A percentile compares a stretch with the other conserved stretches of the same genome.
phyloP scores from a whole-genome alignment of 2,888 invertebrate species.

The Ophion costatus region DNA sequence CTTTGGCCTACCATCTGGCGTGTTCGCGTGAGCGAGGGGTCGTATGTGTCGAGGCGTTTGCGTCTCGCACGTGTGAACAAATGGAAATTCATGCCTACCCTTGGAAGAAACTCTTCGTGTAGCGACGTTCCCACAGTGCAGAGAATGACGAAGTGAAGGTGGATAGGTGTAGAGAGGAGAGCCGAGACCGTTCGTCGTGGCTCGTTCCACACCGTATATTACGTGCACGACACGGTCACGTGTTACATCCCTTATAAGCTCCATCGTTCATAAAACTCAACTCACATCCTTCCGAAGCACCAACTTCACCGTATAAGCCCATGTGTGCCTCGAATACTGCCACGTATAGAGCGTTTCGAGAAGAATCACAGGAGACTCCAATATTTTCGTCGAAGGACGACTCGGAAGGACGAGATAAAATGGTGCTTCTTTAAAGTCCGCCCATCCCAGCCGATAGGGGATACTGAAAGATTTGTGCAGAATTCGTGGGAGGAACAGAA shows the following conservation, averaged over 20 bases:
- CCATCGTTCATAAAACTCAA: constrained; percentile 74
- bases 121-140: constrained; percentile 14
- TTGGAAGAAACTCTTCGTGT: constrained; percentile 26
- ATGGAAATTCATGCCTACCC: constrained; percentile 61
- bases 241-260: constrained; percentile 75
- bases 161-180: constrained; percentile 29
- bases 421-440: neutral
- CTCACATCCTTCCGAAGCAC: constrained; percentile 45
- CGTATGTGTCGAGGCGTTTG: constrained; percentile 34
- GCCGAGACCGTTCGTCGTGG: constrained; percentile 34
- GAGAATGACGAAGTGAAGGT: constrained; percentile 20
- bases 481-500: neutral
- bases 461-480: neutral
- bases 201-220: constrained; percentile 70
- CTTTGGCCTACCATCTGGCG: constrained; percentile 29
- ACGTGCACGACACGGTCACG: constrained; percentile 71
- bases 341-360: neutral
- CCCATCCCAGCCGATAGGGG: neutral
- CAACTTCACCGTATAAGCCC: constrained; percentile 24
- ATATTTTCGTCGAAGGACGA: neutral
- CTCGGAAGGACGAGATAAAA: neutral
- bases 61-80: constrained; percentile 62
- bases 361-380: neutral
- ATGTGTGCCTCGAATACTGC: constrained; percentile 13
- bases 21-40: neutral